A percentile compares a stretch with the other conserved stretches of the same genome.
Conservation (phyloP, 1,140 invertebrate species). For the Agrypnia vestita region DNA sequence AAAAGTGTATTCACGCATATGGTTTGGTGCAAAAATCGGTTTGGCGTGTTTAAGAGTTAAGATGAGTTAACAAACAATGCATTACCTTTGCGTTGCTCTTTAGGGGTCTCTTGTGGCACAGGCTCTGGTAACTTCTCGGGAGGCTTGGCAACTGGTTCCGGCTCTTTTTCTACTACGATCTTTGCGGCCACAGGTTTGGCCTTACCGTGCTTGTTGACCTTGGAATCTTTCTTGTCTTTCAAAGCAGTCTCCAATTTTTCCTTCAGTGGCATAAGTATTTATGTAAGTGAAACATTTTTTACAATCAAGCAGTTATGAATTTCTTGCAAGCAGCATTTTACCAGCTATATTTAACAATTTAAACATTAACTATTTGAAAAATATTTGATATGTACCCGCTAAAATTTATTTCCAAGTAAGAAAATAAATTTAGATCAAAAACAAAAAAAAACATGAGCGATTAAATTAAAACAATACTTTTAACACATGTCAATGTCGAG, state of each 20-base stretch:
- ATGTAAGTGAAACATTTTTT: neutral
- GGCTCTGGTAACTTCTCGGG: slow-evolving; percentile 10
- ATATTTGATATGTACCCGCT: no score
- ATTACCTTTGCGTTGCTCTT: slow-evolving; percentile 70
- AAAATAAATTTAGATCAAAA: no score
- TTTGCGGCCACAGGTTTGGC: neutral
- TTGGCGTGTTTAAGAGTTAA: no score
- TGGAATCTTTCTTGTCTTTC: slow-evolving; percentile 63
- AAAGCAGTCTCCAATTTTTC: neutral
- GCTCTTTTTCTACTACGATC: neutral
- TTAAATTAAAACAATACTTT: no score
- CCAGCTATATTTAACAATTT: no score
- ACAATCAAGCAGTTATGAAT: no score
- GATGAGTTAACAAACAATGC: neutral
- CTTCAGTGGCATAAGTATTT: neutral
- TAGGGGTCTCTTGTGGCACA: slow-evolving; percentile 63
- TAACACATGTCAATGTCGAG: no score
- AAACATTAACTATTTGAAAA: no score
- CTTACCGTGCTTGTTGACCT: slow-evolving; percentile 59
- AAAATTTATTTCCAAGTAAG: no score
- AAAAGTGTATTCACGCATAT: neutral
- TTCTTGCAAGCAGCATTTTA: no score
- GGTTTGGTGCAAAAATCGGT: no score
- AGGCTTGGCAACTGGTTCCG: neutral
- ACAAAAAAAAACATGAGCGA: no score